Conservation (phyloP, 1,140 invertebrate genomes). For the Lasaia peninsularis region DNA sequence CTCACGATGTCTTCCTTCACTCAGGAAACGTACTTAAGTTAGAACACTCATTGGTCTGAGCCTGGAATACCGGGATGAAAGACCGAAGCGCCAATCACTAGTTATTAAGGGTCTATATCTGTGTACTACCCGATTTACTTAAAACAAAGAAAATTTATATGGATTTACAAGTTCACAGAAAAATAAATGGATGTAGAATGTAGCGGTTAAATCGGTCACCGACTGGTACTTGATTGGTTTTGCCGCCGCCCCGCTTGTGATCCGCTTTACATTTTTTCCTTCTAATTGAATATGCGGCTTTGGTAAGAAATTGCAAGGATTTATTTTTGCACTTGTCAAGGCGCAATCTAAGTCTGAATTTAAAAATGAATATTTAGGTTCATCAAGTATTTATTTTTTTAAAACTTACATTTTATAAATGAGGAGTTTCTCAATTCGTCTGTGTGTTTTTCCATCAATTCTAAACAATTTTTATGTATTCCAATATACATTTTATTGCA, state of each 20-base stretch:
- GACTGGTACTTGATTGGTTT: constrained; percentile 23
- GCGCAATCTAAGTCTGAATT: neutral
- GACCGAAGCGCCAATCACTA: no score
- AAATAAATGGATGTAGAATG: constrained; percentile 16
- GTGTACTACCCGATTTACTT: no score
- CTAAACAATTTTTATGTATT: no score
- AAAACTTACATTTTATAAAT: neutral
- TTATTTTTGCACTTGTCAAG: constrained; percentile 17
- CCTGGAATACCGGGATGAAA: no score
- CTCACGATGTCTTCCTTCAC: no score
- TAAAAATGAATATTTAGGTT: neutral
- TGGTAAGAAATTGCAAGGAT: constrained; percentile 16
- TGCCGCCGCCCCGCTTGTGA: constrained; percentile 17
- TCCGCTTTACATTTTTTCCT: constrained; percentile 18
- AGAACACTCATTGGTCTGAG: no score
- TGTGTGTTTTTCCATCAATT: no score
- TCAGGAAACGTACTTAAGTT: no score
- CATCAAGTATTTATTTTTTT: neutral
- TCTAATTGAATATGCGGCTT: constrained; percentile 23
- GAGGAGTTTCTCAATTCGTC: no score
- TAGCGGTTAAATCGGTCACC: constrained; percentile 18
- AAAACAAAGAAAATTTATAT: no score
- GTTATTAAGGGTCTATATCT: no score
- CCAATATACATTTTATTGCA: no score
- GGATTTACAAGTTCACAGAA: constrained; percentile 2